Base-by-base conservation (phyloP, 2,113 vertebrate species). In the Pseudonaja textilis region DNA sequence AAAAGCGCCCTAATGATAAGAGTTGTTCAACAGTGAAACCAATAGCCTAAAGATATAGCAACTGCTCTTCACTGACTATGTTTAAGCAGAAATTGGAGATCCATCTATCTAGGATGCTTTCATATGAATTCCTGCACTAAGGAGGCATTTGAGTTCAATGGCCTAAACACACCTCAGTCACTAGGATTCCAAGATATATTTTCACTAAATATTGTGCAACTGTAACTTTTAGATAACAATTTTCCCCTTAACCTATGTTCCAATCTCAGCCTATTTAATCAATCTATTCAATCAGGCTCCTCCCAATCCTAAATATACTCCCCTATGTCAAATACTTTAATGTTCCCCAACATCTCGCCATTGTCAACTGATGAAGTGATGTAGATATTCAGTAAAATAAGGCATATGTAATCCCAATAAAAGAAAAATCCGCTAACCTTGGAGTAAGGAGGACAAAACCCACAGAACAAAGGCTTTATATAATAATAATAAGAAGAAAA, bases 381-480 rank as follows among this genome's bases (percentile, higher is more conserved):
- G 16, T 20, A 34, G 69, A 2, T 74, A 39, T 39, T 74, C n/a
- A 3, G n/a, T 52, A 52, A 87, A 87, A 20, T n/a, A 50, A n/a
- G 29, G 45, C 2, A 12, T 87, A 47, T 3, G 92, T 96, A 93
- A 95, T 94, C 91, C 94, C 92, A 89, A 93, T 95, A 85, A 92
- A 94, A 81, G 93, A 93, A 95, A 95, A 96, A 96, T 93, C 95
- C 94, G 85, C 93, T 90, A 56, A 93, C 34, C 25, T 92, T 91
- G 88, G 86, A 91, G 94, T 96, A 23, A 23, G 91, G 91, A 96
- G 96, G 96, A 64, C 57, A 69, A 96, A 94, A 92, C 93, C 92
- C 94, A 95, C 96, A 95, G 96, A 95, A 95, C 29, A 5, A 52
- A 93, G 74, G 91, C 95, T 96, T 94, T 29, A 64, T 93, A 74